phyloP scores from a whole-genome alignment of 2,888 invertebrate genomes.

The Saturnia japonica region DNA sequence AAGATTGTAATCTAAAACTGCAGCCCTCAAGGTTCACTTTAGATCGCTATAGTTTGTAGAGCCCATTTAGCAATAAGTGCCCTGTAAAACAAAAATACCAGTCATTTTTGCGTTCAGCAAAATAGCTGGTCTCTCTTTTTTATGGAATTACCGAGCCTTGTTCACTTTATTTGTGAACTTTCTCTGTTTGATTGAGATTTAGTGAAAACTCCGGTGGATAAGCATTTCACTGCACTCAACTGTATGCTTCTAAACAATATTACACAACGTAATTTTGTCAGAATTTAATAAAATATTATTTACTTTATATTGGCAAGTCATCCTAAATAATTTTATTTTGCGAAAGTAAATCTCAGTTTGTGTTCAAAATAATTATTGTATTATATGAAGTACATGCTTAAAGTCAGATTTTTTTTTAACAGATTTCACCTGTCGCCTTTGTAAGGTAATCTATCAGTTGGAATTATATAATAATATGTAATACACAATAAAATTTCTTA shows the following conservation, averaged over 20 bases:
- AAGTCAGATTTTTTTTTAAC: not conserved
- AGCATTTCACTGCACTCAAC: constrained; percentile 26
- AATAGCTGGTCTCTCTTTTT: not conserved
- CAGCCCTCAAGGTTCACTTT: too few species aligned
- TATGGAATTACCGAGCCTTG: not conserved
- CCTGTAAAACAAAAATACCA: too few species aligned
- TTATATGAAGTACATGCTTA: too few species aligned
- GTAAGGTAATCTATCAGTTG: too few species aligned
- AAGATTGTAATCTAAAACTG: too few species aligned
- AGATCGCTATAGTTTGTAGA: too few species aligned
- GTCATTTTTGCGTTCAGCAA: not conserved
- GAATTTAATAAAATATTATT: constrained; percentile 1
- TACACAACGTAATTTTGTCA: constrained; percentile 5
- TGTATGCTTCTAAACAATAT: constrained; percentile 6
- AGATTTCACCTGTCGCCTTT: not conserved
- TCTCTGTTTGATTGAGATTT: constrained; percentile 30
- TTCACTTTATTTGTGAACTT: constrained; percentile 31
- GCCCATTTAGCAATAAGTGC: too few species aligned
- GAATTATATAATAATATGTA: not conserved
- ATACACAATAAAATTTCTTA: not conserved
- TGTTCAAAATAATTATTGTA: too few species aligned
- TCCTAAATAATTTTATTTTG: not conserved
- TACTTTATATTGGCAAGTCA: constrained; percentile 12
- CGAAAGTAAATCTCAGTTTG: not conserved
- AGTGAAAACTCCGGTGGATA: constrained; percentile 30